Evolutionary conservation across 2,113 vertebrate genomes (phyloP).

Genomic region (Diadophis punctatus): DNA sequence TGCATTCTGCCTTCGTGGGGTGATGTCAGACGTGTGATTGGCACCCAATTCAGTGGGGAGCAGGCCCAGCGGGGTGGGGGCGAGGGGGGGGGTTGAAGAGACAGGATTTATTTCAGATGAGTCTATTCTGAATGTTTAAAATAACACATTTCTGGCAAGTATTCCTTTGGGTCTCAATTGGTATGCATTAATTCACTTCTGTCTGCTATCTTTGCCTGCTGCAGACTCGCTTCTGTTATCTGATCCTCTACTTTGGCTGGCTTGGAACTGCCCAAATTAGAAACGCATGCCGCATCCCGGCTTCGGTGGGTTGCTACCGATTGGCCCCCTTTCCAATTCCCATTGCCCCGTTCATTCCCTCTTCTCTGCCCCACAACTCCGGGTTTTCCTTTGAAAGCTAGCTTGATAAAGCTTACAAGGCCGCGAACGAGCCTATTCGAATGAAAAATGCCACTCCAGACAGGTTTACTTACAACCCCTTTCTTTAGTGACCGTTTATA

Average conservation of each 20-base stretch:
- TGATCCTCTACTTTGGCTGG: not conserved
- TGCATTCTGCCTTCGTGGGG: not conserved
- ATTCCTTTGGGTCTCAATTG: conserved; percentile 12
- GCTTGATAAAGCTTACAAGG: not conserved
- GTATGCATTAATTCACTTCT: conserved; percentile 18
- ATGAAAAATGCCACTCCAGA: not conserved
- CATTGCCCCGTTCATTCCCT: not conserved
- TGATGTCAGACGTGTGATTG: not conserved
- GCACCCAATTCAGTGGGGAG: not conserved
- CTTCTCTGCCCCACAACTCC: not conserved
- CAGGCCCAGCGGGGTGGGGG: not conserved
- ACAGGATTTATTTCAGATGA: conserved; percentile 1
- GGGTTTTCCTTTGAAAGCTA: too few relatives aligned
- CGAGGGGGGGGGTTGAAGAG: not conserved
- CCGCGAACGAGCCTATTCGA: not conserved
- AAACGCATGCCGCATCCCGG: not conserved
- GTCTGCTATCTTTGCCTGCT: not conserved
- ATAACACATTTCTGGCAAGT: conserved; percentile 15
- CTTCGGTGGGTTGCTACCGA: not conserved
- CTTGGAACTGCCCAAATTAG: not conserved
- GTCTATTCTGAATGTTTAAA: conserved; percentile 29
- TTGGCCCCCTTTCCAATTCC: not conserved
- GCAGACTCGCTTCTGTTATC: not conserved
- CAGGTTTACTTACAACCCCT: not conserved
- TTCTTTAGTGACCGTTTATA: too few relatives aligned